These are phyloP conservation scores for Nicator chloris DNA, from an alignment of 2,113 vertebrate genomes.

Conservation along the genomic window DNA sequence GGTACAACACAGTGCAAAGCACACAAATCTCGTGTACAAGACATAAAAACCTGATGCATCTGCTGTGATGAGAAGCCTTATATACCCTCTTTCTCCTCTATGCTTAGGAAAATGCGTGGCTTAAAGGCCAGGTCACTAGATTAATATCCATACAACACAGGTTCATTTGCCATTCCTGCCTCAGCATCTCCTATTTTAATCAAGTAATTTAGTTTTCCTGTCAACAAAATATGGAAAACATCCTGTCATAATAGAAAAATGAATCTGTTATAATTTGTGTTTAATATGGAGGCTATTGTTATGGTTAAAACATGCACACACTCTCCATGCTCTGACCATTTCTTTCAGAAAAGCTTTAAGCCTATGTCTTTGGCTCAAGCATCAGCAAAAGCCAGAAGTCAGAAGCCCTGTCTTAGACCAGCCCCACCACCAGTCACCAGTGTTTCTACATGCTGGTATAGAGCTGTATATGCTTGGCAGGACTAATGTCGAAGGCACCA, in stretches of 20 bases:
- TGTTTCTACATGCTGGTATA: neutral
- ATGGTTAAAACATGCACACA: neutral
- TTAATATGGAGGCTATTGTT: neutral
- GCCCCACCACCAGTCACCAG: neutral
- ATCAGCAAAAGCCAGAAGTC: neutral
- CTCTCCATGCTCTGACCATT: neutral
- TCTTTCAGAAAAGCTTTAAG: neutral
- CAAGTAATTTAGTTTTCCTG: neutral
- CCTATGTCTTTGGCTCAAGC: neutral
- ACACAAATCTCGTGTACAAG: neutral
- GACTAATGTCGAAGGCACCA: neutral
- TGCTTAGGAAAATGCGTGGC: neutral
- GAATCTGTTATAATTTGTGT: neutral
- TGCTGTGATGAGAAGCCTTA: neutral
- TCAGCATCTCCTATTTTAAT: neutral
- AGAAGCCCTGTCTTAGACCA: neutral
- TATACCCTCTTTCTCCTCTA: neutral
- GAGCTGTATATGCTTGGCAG: rapidly evolving
- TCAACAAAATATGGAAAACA: neutral
- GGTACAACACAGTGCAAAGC: neutral
- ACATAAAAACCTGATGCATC: neutral
- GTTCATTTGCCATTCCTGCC: neutral
- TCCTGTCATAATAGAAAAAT: neutral
- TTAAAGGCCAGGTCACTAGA: neutral
- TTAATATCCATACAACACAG: neutral